phyloP scores from a whole-genome alignment of 2,888 invertebrate genomes.

The Anticlea derivata region DNA sequence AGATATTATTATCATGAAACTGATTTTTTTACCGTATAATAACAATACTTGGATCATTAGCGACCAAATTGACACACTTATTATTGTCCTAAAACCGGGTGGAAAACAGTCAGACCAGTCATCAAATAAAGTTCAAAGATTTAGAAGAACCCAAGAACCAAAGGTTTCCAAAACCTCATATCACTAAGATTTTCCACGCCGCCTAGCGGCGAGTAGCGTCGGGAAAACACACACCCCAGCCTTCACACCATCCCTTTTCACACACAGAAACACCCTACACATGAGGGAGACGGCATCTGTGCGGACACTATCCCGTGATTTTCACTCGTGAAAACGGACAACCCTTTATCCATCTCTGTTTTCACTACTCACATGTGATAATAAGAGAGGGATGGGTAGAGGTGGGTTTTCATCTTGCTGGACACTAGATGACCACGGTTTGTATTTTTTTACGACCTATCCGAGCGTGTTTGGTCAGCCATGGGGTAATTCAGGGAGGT shows the following conservation, averaged over 20 bases:
- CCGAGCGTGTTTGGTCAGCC: conserved; percentile 63
- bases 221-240: conserved; percentile 54
- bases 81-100: too few species aligned
- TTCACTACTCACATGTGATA: conserved; percentile 52
- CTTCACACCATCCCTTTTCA: conserved; percentile 69
- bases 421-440: conserved; percentile 71
- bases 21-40: too few species aligned
- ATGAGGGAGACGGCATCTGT: conserved; percentile 75
- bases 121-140: too few species aligned
- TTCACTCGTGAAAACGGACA: conserved; percentile 74
- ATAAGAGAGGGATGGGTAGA: conserved; percentile 63
- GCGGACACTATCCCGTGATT: conserved; percentile 66
- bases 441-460: conserved; percentile 64
- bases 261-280: conserved; percentile 70
- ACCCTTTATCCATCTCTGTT: conserved; percentile 77
- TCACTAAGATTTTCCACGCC: conserved; percentile 57
- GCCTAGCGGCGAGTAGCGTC: conserved; percentile 77
- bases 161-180: conserved; percentile 31
- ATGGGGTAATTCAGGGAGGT: conserved; percentile 35
- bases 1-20: background rate
- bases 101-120: too few species aligned
- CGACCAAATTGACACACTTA: too few species aligned
- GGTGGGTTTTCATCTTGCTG: conserved; percentile 55
- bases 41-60: too few species aligned
- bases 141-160: conserved; percentile 16